These are phyloP conservation scores for Labia minor DNA, from an alignment of 2,888 invertebrate species.

Conservation along the genomic window DNA sequence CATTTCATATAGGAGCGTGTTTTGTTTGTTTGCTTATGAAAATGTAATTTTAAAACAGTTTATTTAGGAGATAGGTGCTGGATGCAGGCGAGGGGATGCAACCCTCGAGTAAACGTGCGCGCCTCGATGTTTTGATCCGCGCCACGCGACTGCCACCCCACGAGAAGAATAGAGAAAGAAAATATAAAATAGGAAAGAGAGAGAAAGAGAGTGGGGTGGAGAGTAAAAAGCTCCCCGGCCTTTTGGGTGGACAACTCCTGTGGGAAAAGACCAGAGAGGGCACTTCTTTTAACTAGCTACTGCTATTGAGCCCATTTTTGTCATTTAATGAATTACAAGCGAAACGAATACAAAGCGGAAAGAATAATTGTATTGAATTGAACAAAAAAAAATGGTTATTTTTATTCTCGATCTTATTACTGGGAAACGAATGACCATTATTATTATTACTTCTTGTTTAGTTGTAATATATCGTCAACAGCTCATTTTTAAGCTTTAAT, in stretches of 20 bases:
- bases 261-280: background rate
- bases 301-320: background rate
- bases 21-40: slow-evolving; percentile 9
- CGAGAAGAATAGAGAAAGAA: background rate
- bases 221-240: background rate
- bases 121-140: slow-evolving; percentile 13
- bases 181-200: too few species aligned
- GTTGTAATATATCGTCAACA: too few species aligned
- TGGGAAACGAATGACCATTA: too few species aligned
- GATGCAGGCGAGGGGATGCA: background rate
- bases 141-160: background rate
- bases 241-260: background rate
- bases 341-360: background rate
- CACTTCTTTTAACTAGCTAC: background rate
- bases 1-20: background rate
- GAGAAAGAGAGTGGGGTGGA: background rate
- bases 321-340: background rate
- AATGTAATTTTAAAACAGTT: slow-evolving; percentile 13
- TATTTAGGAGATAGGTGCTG: background rate
- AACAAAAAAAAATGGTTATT: background rate
- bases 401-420: background rate
- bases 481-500: too few species aligned
- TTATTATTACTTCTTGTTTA: too few species aligned
- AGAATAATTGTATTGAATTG: background rate
- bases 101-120: background rate